Conservation (phyloP, 2,797 vertebrate species). For the Pseudochirops cupreus region DNA sequence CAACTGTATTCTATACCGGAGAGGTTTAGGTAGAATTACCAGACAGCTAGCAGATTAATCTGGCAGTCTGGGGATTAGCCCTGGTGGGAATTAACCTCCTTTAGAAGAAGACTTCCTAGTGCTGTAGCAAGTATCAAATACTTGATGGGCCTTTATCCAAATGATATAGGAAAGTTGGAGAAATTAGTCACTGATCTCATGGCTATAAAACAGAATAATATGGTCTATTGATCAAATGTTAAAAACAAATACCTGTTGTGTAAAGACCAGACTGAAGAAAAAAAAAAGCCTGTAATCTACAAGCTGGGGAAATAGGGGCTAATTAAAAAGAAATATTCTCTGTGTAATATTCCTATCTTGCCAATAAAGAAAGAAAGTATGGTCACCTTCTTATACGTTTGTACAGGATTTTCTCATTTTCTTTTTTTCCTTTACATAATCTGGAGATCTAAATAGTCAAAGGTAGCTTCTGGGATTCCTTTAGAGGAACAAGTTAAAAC, state of each 20-base stretch:
- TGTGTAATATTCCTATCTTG: background rate
- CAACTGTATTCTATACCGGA: background rate
- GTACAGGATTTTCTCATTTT: background rate
- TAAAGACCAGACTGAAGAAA: background rate
- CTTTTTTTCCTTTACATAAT: background rate
- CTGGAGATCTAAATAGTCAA: background rate
- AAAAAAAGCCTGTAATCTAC: background rate
- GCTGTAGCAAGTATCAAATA: background rate
- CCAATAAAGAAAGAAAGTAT: background rate
- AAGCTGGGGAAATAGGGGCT: background rate
- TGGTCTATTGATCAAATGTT: background rate
- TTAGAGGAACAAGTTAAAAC: background rate
- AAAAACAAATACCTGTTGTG: background rate
- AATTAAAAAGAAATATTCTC: background rate
- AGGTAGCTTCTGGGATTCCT: background rate
- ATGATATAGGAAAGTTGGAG: background rate
- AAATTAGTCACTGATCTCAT: background rate
- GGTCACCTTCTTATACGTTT: background rate
- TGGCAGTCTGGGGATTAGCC: background rate
- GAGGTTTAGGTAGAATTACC: no score
- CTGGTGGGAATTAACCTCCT: background rate
- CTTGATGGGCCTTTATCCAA: background rate
- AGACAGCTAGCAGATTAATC: background rate
- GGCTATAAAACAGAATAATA: background rate
- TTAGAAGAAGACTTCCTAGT: background rate